Evolutionary conservation across 1,140 invertebrate species (phyloP).

Genomic region (Samia ricini): DNA sequence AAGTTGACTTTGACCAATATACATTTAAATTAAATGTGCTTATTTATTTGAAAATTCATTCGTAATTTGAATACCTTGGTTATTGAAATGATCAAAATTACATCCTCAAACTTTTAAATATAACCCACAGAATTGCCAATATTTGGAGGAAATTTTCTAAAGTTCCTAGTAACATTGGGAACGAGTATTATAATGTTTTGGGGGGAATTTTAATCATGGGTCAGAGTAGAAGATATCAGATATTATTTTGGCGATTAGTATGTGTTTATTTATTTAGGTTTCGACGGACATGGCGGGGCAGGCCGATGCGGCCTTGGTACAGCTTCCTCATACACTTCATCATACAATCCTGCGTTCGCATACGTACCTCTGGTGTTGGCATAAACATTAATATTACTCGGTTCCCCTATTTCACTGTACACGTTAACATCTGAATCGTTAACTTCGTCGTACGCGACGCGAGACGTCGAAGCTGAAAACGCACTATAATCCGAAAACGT

Average conservation of each 20-base stretch:
- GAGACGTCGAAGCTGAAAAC: conserved; percentile 34
- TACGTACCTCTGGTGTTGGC: conserved; percentile 24
- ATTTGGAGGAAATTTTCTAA: background rate
- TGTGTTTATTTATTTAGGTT: conserved; percentile 18
- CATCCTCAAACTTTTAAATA: no score
- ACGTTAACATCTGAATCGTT: conserved; percentile 55
- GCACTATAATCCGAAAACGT: conserved; percentile 29
- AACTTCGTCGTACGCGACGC: conserved; percentile 47
- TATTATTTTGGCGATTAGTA: conserved; percentile 18
- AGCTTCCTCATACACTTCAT: conserved; percentile 57
- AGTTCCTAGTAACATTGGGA: background rate
- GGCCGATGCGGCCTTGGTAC: conserved; percentile 58
- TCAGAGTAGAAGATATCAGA: background rate
- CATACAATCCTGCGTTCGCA: conserved; percentile 47
- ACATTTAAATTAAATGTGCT: no score
- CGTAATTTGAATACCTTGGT: no score
- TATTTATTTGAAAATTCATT: no score
- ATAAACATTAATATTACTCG: conserved; percentile 17
- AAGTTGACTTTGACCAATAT: no score
- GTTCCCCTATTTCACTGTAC: conserved; percentile 61
- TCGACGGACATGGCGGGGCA: conserved; percentile 61
- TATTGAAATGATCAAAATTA: no score
- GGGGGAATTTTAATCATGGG: background rate
- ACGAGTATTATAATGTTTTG: background rate
- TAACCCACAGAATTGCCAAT: no score